Conservation (phyloP, 2,797 vertebrate species). For the Tapera naevia region DNA sequence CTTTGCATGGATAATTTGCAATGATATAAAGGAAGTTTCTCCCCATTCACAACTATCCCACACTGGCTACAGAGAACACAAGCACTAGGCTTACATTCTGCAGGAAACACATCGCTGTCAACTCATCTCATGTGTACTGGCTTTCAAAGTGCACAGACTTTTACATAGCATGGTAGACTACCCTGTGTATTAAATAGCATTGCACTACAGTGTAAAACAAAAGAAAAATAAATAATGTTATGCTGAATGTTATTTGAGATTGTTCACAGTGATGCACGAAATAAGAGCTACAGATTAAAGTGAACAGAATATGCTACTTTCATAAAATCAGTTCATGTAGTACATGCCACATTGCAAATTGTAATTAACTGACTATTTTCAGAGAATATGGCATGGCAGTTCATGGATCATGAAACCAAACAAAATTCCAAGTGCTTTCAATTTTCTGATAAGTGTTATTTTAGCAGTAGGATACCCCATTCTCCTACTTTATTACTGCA, state of each 20-base stretch:
- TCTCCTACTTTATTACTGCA: neutral
- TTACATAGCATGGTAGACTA: neutral
- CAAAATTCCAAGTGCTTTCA: neutral
- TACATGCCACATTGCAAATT: neutral
- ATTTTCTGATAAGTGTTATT: neutral
- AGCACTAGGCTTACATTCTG: neutral
- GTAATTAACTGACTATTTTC: neutral
- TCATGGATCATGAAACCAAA: neutral
- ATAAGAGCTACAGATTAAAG: neutral
- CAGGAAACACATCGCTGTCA: neutral
- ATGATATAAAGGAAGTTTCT: neutral
- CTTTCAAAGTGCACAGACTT: neutral
- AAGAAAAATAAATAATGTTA: neutral
- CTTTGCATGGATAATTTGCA: neutral
- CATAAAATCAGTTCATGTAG: neutral
- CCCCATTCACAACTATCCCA: neutral
- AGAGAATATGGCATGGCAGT: neutral
- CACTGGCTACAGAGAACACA: neutral
- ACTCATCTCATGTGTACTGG: neutral
- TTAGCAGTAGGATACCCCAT: neutral
- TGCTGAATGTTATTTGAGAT: neutral
- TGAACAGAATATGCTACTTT: neutral
- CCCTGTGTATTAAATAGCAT: neutral
- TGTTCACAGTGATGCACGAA: neutral
- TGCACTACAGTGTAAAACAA: neutral